Percentiles rank a stretch among this genome's conserved stretches.
These are phyloP conservation scores for Cactoblastis cactorum DNA, from an alignment of 2,888 invertebrate genomes.

Conservation along the genomic window DNA sequence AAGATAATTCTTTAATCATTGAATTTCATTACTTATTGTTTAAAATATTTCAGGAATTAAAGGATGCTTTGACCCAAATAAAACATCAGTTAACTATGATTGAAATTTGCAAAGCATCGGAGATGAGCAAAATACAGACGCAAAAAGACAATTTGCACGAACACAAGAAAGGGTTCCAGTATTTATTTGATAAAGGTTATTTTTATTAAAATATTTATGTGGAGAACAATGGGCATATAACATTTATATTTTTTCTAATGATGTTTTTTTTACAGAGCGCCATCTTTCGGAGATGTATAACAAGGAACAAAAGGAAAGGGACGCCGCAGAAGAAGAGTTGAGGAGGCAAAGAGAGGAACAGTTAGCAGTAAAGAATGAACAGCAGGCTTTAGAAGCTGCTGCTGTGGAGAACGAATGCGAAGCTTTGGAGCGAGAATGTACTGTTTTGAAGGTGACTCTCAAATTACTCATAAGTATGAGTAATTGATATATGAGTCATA, in stretches of 20 bases:
- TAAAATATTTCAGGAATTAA: conserved; percentile 42
- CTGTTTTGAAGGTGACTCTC: conserved; percentile 57
- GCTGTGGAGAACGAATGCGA: conserved; percentile 46
- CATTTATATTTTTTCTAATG: background rate
- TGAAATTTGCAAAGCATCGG: conserved; percentile 51
- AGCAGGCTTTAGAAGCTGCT: conserved; percentile 35
- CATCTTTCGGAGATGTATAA: conserved; percentile 31
- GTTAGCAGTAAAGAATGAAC: conserved; percentile 36
- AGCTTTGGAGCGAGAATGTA: conserved; percentile 53
- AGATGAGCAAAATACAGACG: conserved; percentile 44
- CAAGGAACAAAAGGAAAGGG: conserved; percentile 42
- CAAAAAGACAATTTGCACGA: conserved; percentile 36
- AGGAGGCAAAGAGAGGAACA: conserved; percentile 37
- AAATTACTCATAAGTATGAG: too few relatives aligned
- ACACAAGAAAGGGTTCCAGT: conserved; percentile 42
- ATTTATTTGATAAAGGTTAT: conserved; percentile 45
- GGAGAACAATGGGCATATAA: too few relatives aligned
- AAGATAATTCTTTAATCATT: too few relatives aligned
- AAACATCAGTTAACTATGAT: conserved; percentile 49
- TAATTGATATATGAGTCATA: too few relatives aligned
- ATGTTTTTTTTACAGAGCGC: conserved; percentile 27
- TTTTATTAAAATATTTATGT: background rate
- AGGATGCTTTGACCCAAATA: conserved; percentile 40
- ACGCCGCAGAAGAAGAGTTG: conserved; percentile 39
- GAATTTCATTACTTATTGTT: too few relatives aligned